Evolutionary conservation across 1,140 invertebrate species (phyloP).

Genomic region (Neodiprion pinetum): DNA sequence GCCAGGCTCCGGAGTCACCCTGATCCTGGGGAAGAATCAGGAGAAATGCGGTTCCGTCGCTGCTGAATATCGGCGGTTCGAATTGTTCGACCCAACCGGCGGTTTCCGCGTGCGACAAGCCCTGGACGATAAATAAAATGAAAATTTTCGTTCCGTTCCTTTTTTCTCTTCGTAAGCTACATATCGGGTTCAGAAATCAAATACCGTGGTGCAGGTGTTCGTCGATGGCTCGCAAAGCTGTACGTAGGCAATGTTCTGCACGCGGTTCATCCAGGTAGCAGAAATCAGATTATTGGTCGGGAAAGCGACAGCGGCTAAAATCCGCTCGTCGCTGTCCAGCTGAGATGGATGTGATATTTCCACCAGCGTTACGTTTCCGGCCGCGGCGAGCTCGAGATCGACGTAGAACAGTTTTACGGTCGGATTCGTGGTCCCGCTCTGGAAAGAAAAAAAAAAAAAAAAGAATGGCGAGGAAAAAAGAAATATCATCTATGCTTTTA

Average conservation of each 20-base stretch:
- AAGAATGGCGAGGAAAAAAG: neutral
- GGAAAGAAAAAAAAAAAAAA: conserved; percentile 38
- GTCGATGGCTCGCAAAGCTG: conserved; percentile 62
- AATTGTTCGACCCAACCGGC: conserved; percentile 77
- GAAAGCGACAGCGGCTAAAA: conserved; percentile 80
- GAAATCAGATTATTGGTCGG: conserved; percentile 72
- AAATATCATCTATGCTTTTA: neutral
- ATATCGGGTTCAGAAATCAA: conserved; percentile 29
- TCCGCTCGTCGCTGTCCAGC: conserved; percentile 65
- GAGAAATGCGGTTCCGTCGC: conserved; percentile 63
- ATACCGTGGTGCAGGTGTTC: conserved; percentile 59
- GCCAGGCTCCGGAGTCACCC: conserved; percentile 66
- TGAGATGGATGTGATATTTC: conserved; percentile 55
- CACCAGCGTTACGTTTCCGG: conserved; percentile 58
- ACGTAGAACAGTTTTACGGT: conserved; percentile 72
- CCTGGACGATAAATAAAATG: conserved; percentile 31
- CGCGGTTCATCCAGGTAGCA: conserved; percentile 85
- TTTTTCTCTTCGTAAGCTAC: neutral
- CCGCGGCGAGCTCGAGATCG: conserved; percentile 60
- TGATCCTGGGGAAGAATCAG: conserved; percentile 71
- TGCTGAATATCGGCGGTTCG: conserved; percentile 67
- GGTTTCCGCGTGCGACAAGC: conserved; percentile 50
- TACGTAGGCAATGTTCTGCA: conserved; percentile 76
- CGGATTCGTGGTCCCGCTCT: conserved; percentile 83
- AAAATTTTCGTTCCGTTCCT: neutral